Evolutionary conservation across 1,140 invertebrate genomes (phyloP), one percentile per base, ranked within the genome.

Genomic region (Venturia canescens): DNA sequence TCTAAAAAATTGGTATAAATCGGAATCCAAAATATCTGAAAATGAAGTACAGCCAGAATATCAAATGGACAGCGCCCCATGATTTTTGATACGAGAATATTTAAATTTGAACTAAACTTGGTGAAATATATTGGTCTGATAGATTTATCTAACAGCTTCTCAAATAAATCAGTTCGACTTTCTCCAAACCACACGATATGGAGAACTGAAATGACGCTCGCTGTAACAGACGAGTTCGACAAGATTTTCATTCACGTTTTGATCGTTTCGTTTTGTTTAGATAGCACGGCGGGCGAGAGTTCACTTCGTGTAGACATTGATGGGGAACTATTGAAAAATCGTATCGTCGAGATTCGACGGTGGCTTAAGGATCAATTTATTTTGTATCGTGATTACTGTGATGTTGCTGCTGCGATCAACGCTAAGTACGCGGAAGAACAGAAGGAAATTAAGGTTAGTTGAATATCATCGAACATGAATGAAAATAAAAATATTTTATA

Each of bases 311-410:
- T 63, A 0, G 34, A 50, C 15, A 78, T 85, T 66, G 78, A 26
- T 48, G 34, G 69, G 57, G 34, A 69, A 31, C 38, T 74, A 16
- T 83, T 83, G n/a, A 83, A 83, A 26, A 82, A 86, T 34, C 86
- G 83, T 78, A 66, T 91, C 23, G 50, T 80, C 21, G 80, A 85
- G 57, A 89, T 90, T 74, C 88, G 80, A 16, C 87, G 86, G 13
- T 89, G 87, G 86, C 27, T 90, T 18, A 90, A 90, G 82, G 87
- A 84, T 66, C 89, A 90, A 77, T 89, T 90, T 57, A 79, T 86
- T 13, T 72, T 89, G 15, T 91, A 91, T 57, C 87, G 84, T n/a
- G 86, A 86, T 16, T 86, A 87, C 27, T 83, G 86, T 80, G 78
- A 77, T 53, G 53, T 90, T 66, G 88, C 88, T 29, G 83, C 81